Evolutionary conservation across 2,113 vertebrate genomes (phyloP).

Genomic region (Menidia beryllina): DNA sequence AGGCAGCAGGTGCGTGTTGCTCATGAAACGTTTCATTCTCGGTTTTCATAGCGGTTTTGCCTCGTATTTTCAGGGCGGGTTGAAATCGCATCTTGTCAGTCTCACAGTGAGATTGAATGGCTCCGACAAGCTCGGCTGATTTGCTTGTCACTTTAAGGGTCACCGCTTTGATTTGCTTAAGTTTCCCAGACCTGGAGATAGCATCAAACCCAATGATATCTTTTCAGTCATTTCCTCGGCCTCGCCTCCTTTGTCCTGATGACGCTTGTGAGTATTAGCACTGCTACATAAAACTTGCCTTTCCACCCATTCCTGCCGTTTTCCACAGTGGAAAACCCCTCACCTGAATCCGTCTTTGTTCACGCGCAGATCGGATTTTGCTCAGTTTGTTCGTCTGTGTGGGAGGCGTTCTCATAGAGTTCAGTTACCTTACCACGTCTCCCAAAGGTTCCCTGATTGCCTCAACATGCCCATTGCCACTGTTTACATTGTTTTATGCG

Average conservation of each 20-base stretch:
- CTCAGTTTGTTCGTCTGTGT: slow-evolving; percentile 25
- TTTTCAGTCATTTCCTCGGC: slow-evolving; percentile 54
- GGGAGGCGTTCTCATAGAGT: slow-evolving; percentile 57
- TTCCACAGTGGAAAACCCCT: slow-evolving; percentile 69
- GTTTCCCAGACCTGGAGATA: slow-evolving; percentile 49
- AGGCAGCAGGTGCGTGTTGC: slow-evolving; percentile 48
- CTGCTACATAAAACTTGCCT: slow-evolving; percentile 45
- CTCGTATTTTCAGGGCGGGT: slow-evolving; percentile 42
- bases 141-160: slow-evolving; percentile 65
- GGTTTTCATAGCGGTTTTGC: slow-evolving; percentile 40
- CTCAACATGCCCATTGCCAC: slow-evolving; percentile 27
- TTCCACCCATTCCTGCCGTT: slow-evolving; percentile 47
- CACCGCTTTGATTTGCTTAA: slow-evolving; percentile 58
- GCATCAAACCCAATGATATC: slow-evolving; percentile 31
- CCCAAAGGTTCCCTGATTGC: slow-evolving; percentile 55
- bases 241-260: slow-evolving; percentile 57
- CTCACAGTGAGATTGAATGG: slow-evolving; percentile 50
- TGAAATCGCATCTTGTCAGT: slow-evolving; percentile 38
- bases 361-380: slow-evolving; percentile 54
- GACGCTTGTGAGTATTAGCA: slow-evolving; percentile 67
- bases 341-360: slow-evolving; percentile 62
- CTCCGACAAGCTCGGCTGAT: slow-evolving; percentile 53
- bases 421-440: slow-evolving; percentile 49
- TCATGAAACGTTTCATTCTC: slow-evolving; percentile 27
- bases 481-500: slow-evolving; percentile 51